phyloP scores from a whole-genome alignment of 2,797 vertebrate species.

The Cossypha dichroa region DNA sequence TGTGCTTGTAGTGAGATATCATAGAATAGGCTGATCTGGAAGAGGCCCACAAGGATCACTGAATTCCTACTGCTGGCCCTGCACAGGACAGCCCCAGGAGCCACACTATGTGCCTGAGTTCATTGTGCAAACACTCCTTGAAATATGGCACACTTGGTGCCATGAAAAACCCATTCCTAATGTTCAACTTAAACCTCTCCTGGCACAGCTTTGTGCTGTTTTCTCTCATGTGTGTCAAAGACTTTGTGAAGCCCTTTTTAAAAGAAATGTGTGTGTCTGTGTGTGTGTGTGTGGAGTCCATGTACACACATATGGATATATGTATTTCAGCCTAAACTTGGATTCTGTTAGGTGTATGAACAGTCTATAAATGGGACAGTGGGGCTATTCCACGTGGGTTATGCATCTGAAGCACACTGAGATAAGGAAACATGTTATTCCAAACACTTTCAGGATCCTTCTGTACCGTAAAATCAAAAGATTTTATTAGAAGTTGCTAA shows the following conservation, averaged over 20 bases:
- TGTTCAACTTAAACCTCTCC: neutral
- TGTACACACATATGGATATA: neutral
- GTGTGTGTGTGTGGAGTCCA: too few relatives aligned
- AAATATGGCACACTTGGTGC: neutral
- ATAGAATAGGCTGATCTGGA: neutral
- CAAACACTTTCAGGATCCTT: neutral
- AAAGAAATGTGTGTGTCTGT: neutral
- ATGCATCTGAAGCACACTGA: neutral
- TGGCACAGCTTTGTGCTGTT: neutral
- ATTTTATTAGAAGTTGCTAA: neutral
- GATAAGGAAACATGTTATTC: neutral
- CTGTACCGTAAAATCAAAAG: neutral
- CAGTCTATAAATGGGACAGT: neutral
- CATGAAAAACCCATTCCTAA: neutral
- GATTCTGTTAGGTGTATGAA: neutral
- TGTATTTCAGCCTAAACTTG: neutral
- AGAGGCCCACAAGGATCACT: neutral
- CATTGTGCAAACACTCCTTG: neutral
- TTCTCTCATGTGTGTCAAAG: neutral
- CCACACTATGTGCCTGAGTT: neutral
- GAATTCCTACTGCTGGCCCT: neutral
- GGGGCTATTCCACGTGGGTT: accelerated
- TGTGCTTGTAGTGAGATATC: neutral
- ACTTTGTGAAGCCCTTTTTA: neutral
- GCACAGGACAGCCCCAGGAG: neutral